Percentiles rank a stretch among this genome's conserved stretches.
phyloP scores from a whole-genome alignment of 2,113 vertebrate species.

The Entosphenus tridentatus region DNA sequence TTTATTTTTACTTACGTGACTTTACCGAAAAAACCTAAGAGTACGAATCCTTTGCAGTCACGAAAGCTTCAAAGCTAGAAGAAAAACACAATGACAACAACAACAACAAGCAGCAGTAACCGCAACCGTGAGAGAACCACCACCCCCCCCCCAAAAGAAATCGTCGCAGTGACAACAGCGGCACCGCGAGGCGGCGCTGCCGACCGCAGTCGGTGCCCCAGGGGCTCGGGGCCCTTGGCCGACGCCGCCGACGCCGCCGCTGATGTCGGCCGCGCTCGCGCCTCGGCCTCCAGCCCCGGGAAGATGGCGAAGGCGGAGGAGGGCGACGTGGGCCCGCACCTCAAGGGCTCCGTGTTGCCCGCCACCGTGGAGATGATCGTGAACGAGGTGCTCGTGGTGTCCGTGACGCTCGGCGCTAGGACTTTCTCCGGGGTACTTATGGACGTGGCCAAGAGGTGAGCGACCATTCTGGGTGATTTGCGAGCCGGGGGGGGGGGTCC shows the following conservation, averaged over 20 bases:
- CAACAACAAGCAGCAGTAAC: too few species aligned
- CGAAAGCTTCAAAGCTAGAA: too few species aligned
- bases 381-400: neutral
- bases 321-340: conserved; percentile 2
- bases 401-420: neutral
- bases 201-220: neutral
- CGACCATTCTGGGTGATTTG: too few species aligned
- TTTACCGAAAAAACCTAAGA: too few species aligned
- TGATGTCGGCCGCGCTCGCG: neutral
- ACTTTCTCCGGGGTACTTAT: neutral
- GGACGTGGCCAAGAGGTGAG: conserved; percentile 3
- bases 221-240: neutral
- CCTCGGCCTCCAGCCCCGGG: neutral
- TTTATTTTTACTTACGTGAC: too few species aligned
- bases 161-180: neutral
- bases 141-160: too few species aligned
- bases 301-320: conserved; percentile 4
- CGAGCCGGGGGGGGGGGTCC: too few species aligned
- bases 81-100: too few species aligned
- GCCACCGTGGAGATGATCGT: conserved; percentile 3
- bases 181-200: conserved; percentile 1
- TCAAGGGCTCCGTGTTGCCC: neutral
- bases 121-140: too few species aligned
- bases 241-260: neutral
- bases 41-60: too few species aligned